Evolutionary conservation across 2,113 vertebrate species (phyloP), one percentile per base, ranked within the genome.

Genomic region (Ceuthmochares aereus): DNA sequence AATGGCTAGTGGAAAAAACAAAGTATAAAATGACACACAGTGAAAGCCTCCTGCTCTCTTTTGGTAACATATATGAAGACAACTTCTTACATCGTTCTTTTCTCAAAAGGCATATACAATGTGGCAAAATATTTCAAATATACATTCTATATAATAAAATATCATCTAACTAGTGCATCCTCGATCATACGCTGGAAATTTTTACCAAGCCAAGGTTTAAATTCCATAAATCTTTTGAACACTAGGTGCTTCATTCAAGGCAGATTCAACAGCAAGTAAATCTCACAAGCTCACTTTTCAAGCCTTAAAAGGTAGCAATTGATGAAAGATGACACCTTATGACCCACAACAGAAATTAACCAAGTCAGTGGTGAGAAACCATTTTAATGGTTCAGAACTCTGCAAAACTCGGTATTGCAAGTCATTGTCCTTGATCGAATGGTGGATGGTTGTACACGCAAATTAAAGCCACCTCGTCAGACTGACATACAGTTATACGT

Each of bases 121-220:
- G 90, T 96, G 90, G 91, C 93, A 97, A 97, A 97, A 96, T 75
- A 93, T 96, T 94, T 95, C 93, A 96, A 91, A 96, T 90, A 93
- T 96, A 97, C 83, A 96, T 90, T 95, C 92, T 91, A 68, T 91
- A 84, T 98, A 92, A 95, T 95, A 95, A 96, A 96, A 91, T 91
- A 90, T 89, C 90, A 88, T 96, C 93, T 95, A 90, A 85, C 94
- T 96, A 93, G 60, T 96, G 94, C 88, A 87, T 96, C 74, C 76
- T 96, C 85, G 95, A 80, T 97, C 64, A 92, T 95, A 91, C 89
- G 66, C 87, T 95, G 89, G 84, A 92, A 97, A 87, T 66, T 92
- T 52, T 96, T 95, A 94, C 77, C 89, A 89, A 95, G 91, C 67
- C 84, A 97, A 92, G 69, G 60, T 86, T 93, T 94, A 81, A 93